Conservation (phyloP, 2,888 invertebrate species). For the Drosophila lacicola region DNA sequence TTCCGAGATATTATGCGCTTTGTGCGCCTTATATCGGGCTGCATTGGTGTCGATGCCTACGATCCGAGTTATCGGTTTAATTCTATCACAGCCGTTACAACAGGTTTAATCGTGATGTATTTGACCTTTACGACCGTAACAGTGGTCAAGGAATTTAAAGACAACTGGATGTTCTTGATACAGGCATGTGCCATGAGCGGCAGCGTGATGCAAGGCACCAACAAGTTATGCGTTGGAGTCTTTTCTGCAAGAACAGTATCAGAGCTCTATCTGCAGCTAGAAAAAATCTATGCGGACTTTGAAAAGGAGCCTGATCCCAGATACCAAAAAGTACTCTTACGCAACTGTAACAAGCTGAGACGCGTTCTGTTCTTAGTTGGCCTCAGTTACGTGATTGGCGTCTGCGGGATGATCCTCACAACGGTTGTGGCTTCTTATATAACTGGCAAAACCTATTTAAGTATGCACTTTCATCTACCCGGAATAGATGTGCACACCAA, state of each 20-base stretch:
- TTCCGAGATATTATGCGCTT: constrained; percentile 39
- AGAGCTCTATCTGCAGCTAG: constrained; percentile 19
- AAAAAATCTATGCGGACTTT: constrained; percentile 43
- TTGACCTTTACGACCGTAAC: constrained; percentile 41
- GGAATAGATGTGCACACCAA: constrained; percentile 47
- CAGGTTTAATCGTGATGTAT: constrained; percentile 30
- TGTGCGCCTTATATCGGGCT: constrained; percentile 28
- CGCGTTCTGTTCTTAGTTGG: constrained; percentile 21
- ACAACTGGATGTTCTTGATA: constrained; percentile 50
- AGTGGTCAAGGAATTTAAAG: constrained; percentile 32
- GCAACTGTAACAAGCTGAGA: constrained; percentile 21
- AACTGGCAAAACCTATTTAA: constrained; percentile 33
- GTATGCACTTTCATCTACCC: constrained; percentile 67
- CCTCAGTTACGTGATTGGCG: constrained; percentile 20
- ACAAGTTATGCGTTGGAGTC: constrained; percentile 49
- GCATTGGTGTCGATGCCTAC: constrained; percentile 51
- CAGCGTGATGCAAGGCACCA: constrained; percentile 53
- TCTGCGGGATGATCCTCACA: constrained; percentile 5
- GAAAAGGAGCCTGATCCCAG: constrained; percentile 31
- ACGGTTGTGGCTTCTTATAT: constrained; percentile 18
- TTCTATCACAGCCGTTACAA: constrained; percentile 2
- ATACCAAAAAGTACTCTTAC: constrained; percentile 27
- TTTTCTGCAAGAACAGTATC: constrained; percentile 13
- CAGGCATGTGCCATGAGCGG: constrained; percentile 58
- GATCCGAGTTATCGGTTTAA: constrained; percentile 51